Evolutionary conservation across 2,888 invertebrate genomes (phyloP), one percentile per base, ranked within the genome.

Genomic region (Chalcis sispes): DNA sequence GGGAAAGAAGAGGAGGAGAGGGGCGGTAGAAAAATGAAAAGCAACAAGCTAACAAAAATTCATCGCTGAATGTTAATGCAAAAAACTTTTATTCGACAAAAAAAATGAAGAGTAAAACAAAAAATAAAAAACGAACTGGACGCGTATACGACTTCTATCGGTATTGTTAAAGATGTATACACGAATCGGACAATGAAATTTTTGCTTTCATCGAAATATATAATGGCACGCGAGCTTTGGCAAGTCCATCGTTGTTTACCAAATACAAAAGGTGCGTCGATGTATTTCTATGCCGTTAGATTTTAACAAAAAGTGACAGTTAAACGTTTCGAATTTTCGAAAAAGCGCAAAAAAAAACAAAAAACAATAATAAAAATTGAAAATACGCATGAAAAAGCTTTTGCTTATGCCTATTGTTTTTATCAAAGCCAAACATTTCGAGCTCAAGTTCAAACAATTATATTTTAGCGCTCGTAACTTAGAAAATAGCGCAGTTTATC

Each of bases 11-110:
- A n/a, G 32, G 29, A 29, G 20, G 27, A n/a, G 48, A 69, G 58
- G 58, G 66, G 27, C 50, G 18, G 20, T 42, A n/a, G 40, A 46
- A 61, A 50, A 50, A 61, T 1, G n/a, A 7, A n/a, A 15, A 20
- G 20, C 15, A 25, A 20, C 8, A 64, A 25, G 32, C n/a, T n/a
- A 20, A 40, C 32, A 58, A 66, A 66, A 61, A 52, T 40, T 67
- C 52, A 52, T 67, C 42, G 52, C 13, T 23, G 20, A 1, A 10
- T 32, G 29, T 42, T 61, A n/a, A n/a, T 46, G 52, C 13, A 29
- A 59, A 59, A 50, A 67, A 50, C 36, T 59, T 59, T 66, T 66
- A 59, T 66, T 59, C 29, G n/a, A 23, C 32, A 56, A 20, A n/a
- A n/a, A n/a, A n/a, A n/a, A n/a, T n/a, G n/a, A n/a, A n/a, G n/a